These are phyloP conservation scores for Dermatophagoides farinae DNA, from an alignment of 1,140 invertebrate species.

Conservation along the genomic window DNA sequence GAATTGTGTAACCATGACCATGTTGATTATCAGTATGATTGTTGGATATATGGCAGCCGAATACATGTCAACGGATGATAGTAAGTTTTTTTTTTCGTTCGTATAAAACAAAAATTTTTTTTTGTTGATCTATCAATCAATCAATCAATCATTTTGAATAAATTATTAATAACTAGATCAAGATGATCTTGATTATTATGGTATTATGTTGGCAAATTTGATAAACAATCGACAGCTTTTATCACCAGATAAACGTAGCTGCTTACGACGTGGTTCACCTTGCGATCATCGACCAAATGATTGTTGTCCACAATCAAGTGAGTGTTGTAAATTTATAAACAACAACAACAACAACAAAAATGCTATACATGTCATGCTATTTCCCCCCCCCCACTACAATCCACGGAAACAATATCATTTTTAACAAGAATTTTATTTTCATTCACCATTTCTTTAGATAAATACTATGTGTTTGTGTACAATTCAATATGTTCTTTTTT, in stretches of 20 bases:
- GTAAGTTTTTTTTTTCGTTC: too few relatives aligned
- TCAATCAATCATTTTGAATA: too few relatives aligned
- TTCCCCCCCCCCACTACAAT: background rate
- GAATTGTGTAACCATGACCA: too few relatives aligned
- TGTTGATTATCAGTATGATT: too few relatives aligned
- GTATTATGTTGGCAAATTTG: slow-evolving; percentile 5
- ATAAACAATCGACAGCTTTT: background rate
- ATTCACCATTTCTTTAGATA: background rate
- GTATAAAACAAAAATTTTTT: too few relatives aligned
- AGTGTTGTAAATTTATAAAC: background rate
- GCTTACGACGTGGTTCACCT: slow-evolving; percentile 51
- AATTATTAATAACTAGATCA: background rate
- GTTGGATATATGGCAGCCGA: too few relatives aligned
- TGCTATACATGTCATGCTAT: background rate
- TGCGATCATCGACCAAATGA: slow-evolving; percentile 64
- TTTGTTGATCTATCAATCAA: too few relatives aligned
- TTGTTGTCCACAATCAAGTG: slow-evolving; percentile 52
- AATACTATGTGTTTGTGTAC: background rate
- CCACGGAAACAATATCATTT: background rate
- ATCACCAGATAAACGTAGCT: slow-evolving; percentile 42
- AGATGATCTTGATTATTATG: slow-evolving; percentile 6
- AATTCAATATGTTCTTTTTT: too few relatives aligned
- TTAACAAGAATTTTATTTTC: background rate
- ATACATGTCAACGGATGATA: too few relatives aligned
- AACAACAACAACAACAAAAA: background rate